Evolutionary conservation across 2,888 invertebrate genomes (phyloP), one percentile per base, ranked within the genome.

Genomic region (Cynaeus angustus): DNA sequence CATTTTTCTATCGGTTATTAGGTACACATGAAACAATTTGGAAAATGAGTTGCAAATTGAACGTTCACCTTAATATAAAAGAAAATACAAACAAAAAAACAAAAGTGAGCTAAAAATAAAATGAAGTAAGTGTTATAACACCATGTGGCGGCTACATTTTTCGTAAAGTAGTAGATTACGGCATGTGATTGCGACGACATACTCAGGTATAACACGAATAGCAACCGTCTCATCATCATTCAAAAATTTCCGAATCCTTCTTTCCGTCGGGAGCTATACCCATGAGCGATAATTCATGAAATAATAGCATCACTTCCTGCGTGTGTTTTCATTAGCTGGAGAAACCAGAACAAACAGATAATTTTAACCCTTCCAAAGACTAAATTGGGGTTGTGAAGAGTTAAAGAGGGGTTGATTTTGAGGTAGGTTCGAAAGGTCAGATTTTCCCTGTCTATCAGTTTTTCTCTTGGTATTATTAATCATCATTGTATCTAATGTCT

Each of bases 331-430:
- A 33, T 33, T 33, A 33, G 33, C 7, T 33, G 2, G 33, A 33
- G 33, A 33, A 33, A 33, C 33, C 33, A 33, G 33, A 33, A 33
- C 33, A 33, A 33, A 33, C 33, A 33, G 33, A 33, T 33, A 7
- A 33, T 6, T 4, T 41, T 41, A 41, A 41, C 41, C 41, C 41
- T 41, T 41, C 9, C 41, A 10, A 33, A 12, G n/a, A 10, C n/a
- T 41, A 13, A 41, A 41, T 41, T 12, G 13, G 41, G 41, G 41
- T 37, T 6, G 37, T 37, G 37, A 37, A 37, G 37, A 37, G 37
- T 6, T 6, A 12, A 41, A 13, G 10, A 41, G 41, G 41, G 41
- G 41, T 9, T 33, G 33, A 33, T 33, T 37, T 41, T 41, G 41
- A 41, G 41, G 12, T 33, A 33, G 41, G 41, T 41, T 41, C 13